Conservation (phyloP, 2,113 vertebrate species). For the Lontra canadensis region DNA sequence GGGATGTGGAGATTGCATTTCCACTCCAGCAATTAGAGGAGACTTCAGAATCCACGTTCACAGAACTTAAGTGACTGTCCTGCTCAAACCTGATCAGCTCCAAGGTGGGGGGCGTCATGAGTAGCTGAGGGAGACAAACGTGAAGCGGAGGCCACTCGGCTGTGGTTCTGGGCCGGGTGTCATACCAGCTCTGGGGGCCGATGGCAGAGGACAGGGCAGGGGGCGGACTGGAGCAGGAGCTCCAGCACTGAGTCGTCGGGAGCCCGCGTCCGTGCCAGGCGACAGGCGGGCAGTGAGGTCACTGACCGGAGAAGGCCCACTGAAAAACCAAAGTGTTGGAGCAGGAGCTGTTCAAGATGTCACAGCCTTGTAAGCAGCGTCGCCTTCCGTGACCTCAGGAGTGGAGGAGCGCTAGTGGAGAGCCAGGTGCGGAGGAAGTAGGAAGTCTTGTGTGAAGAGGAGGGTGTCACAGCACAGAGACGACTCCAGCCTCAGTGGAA, state of each 20-base stretch:
- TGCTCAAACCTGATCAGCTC: background rate
- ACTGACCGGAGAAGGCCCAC: background rate
- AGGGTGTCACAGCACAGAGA: background rate
- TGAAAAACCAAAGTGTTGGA: background rate
- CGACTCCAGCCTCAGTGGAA: background rate
- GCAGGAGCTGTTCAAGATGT: background rate
- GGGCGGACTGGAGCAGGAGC: background rate
- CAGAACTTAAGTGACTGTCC: background rate
- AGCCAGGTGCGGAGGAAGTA: background rate
- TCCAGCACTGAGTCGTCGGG: rapidly evolving
- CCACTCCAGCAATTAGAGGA: background rate
- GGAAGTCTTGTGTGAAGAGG: background rate
- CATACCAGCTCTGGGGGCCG: background rate
- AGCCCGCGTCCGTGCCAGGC: background rate
- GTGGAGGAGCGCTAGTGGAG: background rate
- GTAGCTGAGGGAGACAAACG: background rate
- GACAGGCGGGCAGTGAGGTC: background rate
- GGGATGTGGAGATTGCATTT: background rate
- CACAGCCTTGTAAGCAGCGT: background rate
- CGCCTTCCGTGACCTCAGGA: background rate
- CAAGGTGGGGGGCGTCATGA: background rate
- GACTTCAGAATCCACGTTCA: background rate
- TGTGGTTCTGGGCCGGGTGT: background rate
- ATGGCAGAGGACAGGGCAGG: background rate
- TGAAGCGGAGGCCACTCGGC: background rate